Percentiles rank a stretch among this genome's conserved stretches.
Evolutionary conservation across 64 coral and sea anemone genomes (phyloP).

Genomic region (Dendronephthya gigantea): DNA sequence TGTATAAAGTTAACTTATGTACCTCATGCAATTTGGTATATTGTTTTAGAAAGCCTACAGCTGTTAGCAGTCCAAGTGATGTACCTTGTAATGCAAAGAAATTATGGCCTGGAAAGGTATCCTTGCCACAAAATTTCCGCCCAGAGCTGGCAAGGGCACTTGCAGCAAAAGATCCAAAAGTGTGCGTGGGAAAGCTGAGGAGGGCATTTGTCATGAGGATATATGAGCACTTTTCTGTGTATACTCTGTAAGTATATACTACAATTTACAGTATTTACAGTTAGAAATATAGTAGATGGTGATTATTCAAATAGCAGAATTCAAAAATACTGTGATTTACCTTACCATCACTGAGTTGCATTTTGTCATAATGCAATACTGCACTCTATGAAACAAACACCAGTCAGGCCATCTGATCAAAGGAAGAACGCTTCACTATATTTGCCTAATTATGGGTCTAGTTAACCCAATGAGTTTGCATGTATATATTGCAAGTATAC

Average conservation of each 20-base stretch:
- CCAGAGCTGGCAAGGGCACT: background rate
- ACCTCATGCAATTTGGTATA: too few relatives aligned
- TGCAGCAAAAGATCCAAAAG: background rate
- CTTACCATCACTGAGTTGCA: background rate
- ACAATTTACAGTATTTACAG: too few relatives aligned
- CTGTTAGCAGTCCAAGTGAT: too few relatives aligned
- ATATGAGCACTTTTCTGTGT: too few relatives aligned
- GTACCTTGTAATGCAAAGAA: background rate
- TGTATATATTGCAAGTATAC: background rate
- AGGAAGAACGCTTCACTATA: too few relatives aligned
- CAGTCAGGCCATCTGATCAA: too few relatives aligned
- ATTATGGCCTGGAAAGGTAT: background rate
- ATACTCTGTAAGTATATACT: background rate
- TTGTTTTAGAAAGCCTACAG: too few relatives aligned
- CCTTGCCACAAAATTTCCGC: background rate
- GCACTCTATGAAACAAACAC: too few relatives aligned
- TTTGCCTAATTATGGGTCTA: too few relatives aligned
- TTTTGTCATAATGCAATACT: background rate
- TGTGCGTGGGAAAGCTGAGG: background rate
- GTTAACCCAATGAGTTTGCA: background rate
- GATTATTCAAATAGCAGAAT: too few relatives aligned
- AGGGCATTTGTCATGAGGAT: background rate
- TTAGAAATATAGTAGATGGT: too few relatives aligned
- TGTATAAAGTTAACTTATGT: too few relatives aligned
- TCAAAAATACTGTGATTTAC: background rate